Evolutionary conservation across 2,888 invertebrate species (phyloP).

Genomic region (Orthosia cruda): DNA sequence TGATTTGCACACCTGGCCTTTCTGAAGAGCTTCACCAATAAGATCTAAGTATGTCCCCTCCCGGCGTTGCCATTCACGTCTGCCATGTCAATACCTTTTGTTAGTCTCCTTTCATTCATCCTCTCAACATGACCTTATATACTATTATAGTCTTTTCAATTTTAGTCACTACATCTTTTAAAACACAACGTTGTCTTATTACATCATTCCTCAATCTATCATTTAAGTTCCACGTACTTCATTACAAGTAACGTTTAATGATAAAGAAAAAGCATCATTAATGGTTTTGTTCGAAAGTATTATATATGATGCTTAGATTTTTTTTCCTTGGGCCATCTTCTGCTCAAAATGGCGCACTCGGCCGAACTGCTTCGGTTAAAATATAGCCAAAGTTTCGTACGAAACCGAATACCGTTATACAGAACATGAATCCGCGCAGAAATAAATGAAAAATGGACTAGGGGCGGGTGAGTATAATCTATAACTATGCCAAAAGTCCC

Average conservation of each 20-base stretch:
- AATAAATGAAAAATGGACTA: constrained; percentile 60
- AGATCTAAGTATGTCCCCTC: too few relatives aligned
- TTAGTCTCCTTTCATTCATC: too few relatives aligned
- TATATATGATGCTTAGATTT: constrained; percentile 11
- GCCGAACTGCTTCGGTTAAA: constrained; percentile 48
- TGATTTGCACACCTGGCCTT: too few relatives aligned
- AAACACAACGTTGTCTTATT: too few relatives aligned
- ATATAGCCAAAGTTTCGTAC: constrained; percentile 57
- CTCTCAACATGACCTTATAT: too few relatives aligned
- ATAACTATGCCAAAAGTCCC: constrained; percentile 54
- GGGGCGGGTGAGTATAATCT: constrained; percentile 46
- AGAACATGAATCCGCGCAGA: constrained; percentile 45
- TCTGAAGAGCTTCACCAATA: too few relatives aligned
- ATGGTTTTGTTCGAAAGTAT: not conserved
- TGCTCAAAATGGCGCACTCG: constrained; percentile 38
- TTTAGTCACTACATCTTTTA: too few relatives aligned
- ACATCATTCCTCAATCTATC: too few relatives aligned
- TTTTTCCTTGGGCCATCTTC: constrained; percentile 34
- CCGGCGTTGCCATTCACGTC: too few relatives aligned
- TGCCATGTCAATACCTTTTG: too few relatives aligned
- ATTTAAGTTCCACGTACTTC: too few relatives aligned
- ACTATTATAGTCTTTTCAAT: too few relatives aligned
- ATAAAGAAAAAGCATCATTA: not conserved
- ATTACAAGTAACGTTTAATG: not conserved
- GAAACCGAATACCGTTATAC: constrained; percentile 53